A percentile compares a stretch with the other conserved stretches of the same genome.
Conservation (phyloP, 2,113 vertebrate genomes). For the Caranx ignobilis region DNA sequence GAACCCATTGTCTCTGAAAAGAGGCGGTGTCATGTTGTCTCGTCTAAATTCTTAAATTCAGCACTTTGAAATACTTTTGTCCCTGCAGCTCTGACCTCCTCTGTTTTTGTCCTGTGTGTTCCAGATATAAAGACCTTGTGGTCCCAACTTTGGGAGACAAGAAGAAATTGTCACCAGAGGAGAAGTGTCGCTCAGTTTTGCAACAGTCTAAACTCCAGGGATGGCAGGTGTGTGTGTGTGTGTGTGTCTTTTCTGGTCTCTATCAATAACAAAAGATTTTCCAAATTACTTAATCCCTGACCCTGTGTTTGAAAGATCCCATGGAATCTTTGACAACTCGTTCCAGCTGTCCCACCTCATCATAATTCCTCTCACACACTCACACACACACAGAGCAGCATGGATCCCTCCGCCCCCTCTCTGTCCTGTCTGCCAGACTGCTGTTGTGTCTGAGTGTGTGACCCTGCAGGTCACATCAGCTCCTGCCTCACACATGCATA, state of each 20-base stretch:
- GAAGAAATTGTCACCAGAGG: conserved; percentile 85
- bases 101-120: conserved; percentile 35
- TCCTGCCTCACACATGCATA: conserved; percentile 58
- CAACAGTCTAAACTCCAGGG: conserved; percentile 91
- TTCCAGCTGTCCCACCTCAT: conserved; percentile 81
- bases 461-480: conserved; percentile 73
- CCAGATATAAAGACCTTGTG: conserved; percentile 90
- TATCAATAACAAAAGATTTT: conserved; percentile 74
- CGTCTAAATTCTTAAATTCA: conserved; percentile 18
- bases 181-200: conserved; percentile 89
- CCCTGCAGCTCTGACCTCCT: conserved; percentile 26
- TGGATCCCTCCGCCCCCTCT: conserved; percentile 30
- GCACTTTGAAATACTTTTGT: neutral
- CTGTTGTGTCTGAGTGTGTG: conserved; percentile 82
- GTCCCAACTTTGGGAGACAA: conserved; percentile 83
- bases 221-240: conserved; percentile 92
- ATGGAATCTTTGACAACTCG: conserved; percentile 72
- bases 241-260: conserved; percentile 47
- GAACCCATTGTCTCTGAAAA: conserved; percentile 70
- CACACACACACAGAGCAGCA: conserved; percentile 30
- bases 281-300: conserved; percentile 75
- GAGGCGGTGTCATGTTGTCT: neutral
- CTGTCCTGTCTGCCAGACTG: conserved; percentile 75
- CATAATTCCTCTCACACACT: conserved; percentile 73
- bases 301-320: conserved; percentile 70